Percentiles rank a stretch among this genome's conserved stretches.
Evolutionary conservation across 2,888 invertebrate genomes (phyloP).

Genomic region (Lymantria dispar): DNA sequence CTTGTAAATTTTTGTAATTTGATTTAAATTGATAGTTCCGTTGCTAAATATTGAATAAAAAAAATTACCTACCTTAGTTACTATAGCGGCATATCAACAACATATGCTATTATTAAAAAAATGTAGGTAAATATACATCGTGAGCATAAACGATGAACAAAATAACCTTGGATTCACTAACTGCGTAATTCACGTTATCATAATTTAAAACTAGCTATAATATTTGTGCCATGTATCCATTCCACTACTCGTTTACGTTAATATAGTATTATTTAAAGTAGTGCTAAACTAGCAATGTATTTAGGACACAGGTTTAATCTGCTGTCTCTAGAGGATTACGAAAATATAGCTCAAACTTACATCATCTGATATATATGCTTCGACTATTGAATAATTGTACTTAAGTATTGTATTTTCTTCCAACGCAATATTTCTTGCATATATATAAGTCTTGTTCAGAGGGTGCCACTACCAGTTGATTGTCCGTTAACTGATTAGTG

Average conservation of each 20-base stretch:
- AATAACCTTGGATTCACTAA: constrained; percentile 25
- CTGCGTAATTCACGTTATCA: constrained; percentile 27
- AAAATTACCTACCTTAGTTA: not conserved
- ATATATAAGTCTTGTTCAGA: too few relatives aligned
- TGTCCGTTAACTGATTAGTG: too few relatives aligned
- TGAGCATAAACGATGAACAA: constrained; percentile 1
- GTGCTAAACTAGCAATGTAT: too few relatives aligned
- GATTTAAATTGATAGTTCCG: too few relatives aligned
- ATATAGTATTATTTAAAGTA: too few relatives aligned
- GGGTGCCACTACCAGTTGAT: too few relatives aligned
- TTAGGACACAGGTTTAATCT: too few relatives aligned
- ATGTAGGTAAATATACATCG: not conserved
- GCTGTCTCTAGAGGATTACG: constrained; percentile 8
- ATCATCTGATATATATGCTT: constrained; percentile 10
- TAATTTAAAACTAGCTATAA: constrained; percentile 5
- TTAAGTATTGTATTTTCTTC: not conserved
- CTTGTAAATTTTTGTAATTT: too few relatives aligned
- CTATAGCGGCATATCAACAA: not conserved
- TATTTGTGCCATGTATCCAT: constrained; percentile 1
- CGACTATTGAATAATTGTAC: not conserved
- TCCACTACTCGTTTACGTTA: not conserved
- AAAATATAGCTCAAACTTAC: constrained; percentile 16
- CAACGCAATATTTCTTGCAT: not conserved
- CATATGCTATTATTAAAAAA: not conserved
- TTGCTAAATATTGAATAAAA: too few relatives aligned